These are phyloP conservation scores for Therioaphis trifolii DNA, from an alignment of 2,888 invertebrate genomes.

Conservation along the genomic window DNA sequence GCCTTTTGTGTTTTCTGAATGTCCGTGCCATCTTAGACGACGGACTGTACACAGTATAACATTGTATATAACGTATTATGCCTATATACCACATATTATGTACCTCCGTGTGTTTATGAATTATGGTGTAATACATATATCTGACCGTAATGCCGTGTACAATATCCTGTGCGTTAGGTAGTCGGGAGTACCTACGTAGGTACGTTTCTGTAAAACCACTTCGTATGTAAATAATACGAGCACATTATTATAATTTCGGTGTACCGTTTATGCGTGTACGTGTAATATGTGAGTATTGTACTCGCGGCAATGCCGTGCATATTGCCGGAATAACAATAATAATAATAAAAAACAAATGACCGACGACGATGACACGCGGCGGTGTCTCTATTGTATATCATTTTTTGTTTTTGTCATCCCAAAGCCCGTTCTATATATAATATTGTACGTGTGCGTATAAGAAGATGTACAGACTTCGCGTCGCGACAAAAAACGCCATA, in stretches of 20 bases:
- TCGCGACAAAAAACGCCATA: too few relatives aligned
- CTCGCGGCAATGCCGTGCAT: not conserved
- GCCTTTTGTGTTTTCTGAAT: not conserved
- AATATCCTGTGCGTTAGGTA: not conserved
- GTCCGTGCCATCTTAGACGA: not conserved
- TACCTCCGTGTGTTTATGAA: too few relatives aligned
- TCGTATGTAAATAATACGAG: conserved; percentile 38
- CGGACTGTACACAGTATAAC: not conserved
- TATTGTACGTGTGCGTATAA: too few relatives aligned
- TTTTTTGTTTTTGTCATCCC: not conserved
- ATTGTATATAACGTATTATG: not conserved
- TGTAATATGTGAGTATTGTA: too few relatives aligned
- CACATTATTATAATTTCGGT: conserved; percentile 30
- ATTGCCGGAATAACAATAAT: not conserved
- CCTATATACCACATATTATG: not conserved
- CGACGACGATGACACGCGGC: not conserved
- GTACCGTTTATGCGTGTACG: conserved; percentile 11
- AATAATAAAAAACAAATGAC: not conserved
- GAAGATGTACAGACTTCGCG: too few relatives aligned
- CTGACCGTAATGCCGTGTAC: not conserved
- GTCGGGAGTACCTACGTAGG: too few relatives aligned
- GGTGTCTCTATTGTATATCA: not conserved
- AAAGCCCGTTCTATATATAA: too few relatives aligned
- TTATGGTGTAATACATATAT: not conserved
- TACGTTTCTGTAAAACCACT: conserved; percentile 26